Evolutionary conservation across 2,888 invertebrate genomes (phyloP).

Genomic region (Scotopteryx bipunctaria): DNA sequence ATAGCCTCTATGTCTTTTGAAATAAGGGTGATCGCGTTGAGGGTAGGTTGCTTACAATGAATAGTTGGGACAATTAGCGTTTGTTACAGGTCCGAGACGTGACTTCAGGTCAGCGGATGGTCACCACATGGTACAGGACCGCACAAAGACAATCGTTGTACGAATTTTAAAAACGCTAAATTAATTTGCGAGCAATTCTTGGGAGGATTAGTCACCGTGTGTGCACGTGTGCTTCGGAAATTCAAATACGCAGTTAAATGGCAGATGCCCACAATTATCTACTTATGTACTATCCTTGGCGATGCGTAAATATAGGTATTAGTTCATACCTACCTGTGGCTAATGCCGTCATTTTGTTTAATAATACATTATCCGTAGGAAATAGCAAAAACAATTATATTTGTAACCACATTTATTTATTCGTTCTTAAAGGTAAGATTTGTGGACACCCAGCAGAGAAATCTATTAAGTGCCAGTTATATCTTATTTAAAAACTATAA

Average conservation of each 20-base stretch:
- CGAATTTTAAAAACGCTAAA: constrained; percentile 29
- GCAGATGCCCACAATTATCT: not conserved
- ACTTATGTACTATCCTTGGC: not conserved
- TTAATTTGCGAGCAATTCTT: constrained; percentile 26
- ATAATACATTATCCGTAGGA: not conserved
- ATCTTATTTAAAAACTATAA: no score
- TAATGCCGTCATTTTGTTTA: not conserved
- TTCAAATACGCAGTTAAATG: constrained; percentile 9
- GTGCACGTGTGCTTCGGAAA: constrained; percentile 24
- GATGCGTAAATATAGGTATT: not conserved
- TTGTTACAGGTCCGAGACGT: constrained; percentile 55
- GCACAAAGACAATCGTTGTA: constrained; percentile 32
- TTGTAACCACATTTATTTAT: no score
- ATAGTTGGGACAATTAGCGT: constrained; percentile 56
- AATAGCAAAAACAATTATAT: no score
- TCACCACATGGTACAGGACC: constrained; percentile 45
- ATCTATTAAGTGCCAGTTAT: no score
- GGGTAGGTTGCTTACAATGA: constrained; percentile 46
- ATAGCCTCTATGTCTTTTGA: constrained; percentile 3
- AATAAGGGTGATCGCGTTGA: constrained; percentile 20
- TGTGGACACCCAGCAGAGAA: no score
- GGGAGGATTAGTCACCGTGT: constrained; percentile 23
- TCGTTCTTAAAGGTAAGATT: not conserved
- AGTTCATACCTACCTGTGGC: not conserved
- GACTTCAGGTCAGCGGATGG: constrained; percentile 50